Percentiles rank a stretch among this genome's conserved stretches.
Conservation (phyloP, 1,140 invertebrate genomes). For the Augochlora pura region DNA sequence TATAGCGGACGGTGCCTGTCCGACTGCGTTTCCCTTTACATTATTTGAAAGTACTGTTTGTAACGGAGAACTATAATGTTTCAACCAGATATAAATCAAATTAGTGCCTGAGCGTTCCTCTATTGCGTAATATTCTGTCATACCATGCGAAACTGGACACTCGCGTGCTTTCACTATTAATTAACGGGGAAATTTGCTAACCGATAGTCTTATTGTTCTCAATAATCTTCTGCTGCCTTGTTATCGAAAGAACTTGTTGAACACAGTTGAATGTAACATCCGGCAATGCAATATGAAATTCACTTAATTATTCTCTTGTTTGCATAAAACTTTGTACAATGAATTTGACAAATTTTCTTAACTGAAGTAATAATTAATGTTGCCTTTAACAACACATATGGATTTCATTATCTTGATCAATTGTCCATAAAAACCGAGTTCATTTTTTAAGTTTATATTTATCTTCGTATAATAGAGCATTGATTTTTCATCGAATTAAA, state of each 20-base stretch:
- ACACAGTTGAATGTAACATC: no score
- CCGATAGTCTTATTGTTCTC: neutral
- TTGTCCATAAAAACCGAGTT: no score
- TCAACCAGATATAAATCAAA: slow-evolving; percentile 15
- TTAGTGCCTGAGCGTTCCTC: neutral
- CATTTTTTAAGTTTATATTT: no score
- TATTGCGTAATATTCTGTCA: neutral
- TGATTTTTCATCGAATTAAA: no score
- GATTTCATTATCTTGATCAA: no score
- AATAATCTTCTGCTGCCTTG: neutral
- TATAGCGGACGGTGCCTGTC: neutral
- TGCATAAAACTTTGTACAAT: no score
- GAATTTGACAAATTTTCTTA: no score
- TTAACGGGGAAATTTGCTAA: neutral
- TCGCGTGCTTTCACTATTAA: neutral
- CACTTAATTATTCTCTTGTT: no score
- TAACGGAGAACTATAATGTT: neutral
- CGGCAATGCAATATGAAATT: no score
- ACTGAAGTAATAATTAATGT: no score
- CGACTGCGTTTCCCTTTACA: neutral
- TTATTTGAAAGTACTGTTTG: neutral
- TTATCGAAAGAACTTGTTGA: neutral
- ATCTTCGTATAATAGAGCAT: no score
- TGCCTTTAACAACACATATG: no score
- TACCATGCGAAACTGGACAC: neutral